Conservation (phyloP, 2,797 vertebrate species). For the Pyrocephalus nanus region DNA sequence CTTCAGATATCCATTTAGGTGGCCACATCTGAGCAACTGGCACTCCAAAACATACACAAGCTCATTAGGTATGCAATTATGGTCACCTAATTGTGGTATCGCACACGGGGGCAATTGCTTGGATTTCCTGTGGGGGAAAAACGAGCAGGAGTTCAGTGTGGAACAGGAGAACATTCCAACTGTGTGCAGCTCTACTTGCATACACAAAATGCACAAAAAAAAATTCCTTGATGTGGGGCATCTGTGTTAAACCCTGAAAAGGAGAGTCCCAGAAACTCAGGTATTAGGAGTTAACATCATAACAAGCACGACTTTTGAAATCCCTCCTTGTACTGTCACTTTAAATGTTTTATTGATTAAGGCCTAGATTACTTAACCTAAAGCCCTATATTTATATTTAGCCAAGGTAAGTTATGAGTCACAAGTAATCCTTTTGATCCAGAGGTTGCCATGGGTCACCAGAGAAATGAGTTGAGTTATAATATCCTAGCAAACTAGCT, state of each 20-base stretch:
- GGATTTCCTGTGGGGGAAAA: slow-evolving; percentile 63
- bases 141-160: neutral
- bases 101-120: slow-evolving; percentile 51
- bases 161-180: slow-evolving; percentile 20
- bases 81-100: slow-evolving; percentile 54
- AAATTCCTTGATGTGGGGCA: slow-evolving; percentile 25
- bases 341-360: slow-evolving; percentile 74
- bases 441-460: slow-evolving; percentile 67
- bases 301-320: slow-evolving; percentile 42
- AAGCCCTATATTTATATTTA: slow-evolving; percentile 71
- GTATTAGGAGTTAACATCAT: slow-evolving; percentile 33
- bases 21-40: slow-evolving; percentile 52
- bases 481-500: slow-evolving; percentile 65
- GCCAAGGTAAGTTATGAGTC: slow-evolving; percentile 73
- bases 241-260: slow-evolving; percentile 7
- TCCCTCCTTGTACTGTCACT: slow-evolving; percentile 63
- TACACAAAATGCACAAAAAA: neutral
- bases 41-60: slow-evolving; percentile 19
- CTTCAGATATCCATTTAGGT: slow-evolving; percentile 35
- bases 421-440: slow-evolving; percentile 73
- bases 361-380: slow-evolving; percentile 72
- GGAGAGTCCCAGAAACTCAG: slow-evolving; percentile 21
- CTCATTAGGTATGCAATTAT: slow-evolving; percentile 51
- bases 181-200: slow-evolving; percentile 1
- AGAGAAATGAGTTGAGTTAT: slow-evolving; percentile 71